Conservation (phyloP, 2,888 invertebrate species). For the Rhimphoctona megacephalus region DNA sequence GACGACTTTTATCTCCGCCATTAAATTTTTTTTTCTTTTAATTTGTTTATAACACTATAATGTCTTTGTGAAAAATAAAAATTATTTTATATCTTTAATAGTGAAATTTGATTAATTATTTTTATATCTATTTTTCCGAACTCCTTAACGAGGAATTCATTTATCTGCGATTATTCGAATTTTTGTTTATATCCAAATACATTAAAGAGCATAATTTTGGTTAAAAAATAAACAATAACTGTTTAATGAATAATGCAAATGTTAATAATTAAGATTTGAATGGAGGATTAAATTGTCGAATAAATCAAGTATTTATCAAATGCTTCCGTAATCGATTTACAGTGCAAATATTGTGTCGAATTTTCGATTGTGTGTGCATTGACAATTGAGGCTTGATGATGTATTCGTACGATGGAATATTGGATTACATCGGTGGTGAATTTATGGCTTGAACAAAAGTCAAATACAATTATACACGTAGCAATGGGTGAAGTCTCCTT, state of each 20-base stretch:
- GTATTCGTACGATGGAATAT: not conserved
- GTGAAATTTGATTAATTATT: too few species aligned
- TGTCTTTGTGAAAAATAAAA: too few species aligned
- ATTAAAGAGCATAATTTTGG: not conserved
- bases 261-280: not conserved
- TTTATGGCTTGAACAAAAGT: conserved; percentile 34
- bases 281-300: not conserved
- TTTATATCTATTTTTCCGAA: too few species aligned
- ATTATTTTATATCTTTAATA: too few species aligned
- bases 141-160: not conserved
- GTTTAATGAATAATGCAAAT: not conserved
- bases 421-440: conserved; percentile 15
- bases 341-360: conserved; percentile 4
- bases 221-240: not conserved
- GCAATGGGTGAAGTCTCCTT: not conserved
- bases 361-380: not conserved
- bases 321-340: conserved; percentile 13
- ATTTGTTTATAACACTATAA: too few species aligned
- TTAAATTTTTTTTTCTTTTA: too few species aligned
- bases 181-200: not conserved
- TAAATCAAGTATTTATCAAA: not conserved
- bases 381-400: conserved; percentile 14
- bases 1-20: too few species aligned
- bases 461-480: conserved; percentile 8
- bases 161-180: not conserved